phyloP scores from a whole-genome alignment of 2,113 vertebrate genomes.

The Psilopogon haemacephalus region DNA sequence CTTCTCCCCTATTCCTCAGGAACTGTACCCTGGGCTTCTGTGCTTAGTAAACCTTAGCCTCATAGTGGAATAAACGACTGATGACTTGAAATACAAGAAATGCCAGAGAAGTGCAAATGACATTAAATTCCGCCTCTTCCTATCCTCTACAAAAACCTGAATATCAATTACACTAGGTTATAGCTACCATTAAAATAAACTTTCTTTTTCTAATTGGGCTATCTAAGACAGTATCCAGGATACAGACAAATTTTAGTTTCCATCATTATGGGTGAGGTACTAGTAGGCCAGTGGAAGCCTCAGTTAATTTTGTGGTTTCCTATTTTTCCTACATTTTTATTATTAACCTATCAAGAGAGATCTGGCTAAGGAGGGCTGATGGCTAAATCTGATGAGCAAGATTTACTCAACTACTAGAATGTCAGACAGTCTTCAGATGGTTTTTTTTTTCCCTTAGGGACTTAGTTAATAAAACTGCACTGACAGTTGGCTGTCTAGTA shows the following conservation, averaged over 20 bases:
- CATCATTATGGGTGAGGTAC: constrained; percentile 1
- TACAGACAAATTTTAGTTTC: constrained; percentile 38
- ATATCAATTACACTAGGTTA: constrained; percentile 6
- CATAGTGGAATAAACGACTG: background rate
- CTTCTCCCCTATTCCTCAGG: background rate
- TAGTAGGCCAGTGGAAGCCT: constrained; percentile 30
- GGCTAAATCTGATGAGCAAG: background rate
- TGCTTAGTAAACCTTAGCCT: background rate
- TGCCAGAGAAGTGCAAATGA: constrained; percentile 19
- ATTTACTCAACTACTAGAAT: background rate
- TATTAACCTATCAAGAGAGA: constrained; percentile 28
- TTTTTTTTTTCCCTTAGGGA: constrained; percentile 30
- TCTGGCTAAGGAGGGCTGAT: background rate
- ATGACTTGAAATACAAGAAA: background rate
- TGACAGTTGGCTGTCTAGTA: background rate
- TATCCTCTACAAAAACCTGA: background rate
- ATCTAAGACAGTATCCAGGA: constrained; percentile 16
- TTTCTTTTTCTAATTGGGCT: constrained; percentile 50
- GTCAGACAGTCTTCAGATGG: constrained; percentile 12
- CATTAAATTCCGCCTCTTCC: constrained; percentile 15
- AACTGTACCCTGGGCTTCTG: background rate
- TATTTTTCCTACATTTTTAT: background rate
- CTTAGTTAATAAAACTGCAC: constrained; percentile 2
- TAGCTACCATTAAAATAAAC: background rate
- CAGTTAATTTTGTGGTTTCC: constrained; percentile 56